Evolutionary conservation across 2,797 vertebrate genomes (phyloP), one percentile per base, ranked within the genome.

Genomic region (Enteromius paludinosus): DNA sequence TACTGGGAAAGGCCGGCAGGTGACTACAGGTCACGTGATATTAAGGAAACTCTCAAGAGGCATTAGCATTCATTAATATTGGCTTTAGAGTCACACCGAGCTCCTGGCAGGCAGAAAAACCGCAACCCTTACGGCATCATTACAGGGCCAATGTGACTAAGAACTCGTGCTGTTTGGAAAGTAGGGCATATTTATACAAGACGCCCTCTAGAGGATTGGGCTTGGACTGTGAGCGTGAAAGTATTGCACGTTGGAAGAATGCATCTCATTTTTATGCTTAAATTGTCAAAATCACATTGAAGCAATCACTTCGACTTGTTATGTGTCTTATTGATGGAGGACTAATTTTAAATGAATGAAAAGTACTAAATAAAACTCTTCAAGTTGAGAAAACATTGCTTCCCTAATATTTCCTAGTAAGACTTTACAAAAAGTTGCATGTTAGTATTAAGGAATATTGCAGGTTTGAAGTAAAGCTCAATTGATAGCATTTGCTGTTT

Each of bases 141-240:
- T 86, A 83, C n/a, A 54, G 61, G 72, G 52, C 72, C 72, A 77
- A 70, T 52, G 70, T 73, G 72, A 49, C 45, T 68, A 65, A 23
- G 45, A 83, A 75, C 52, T 62, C 9, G 1, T 35, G 72, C 23
- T 59, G 56, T 66, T 83, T 75, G 49, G 68, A 69, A 84, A 84
- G 61, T 82, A 59, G 65, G 79, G 59, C 77, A 87, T 38, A 73
- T 83, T 62, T 82, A 35, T 64, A 73, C 47, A 71, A 73, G 75
- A 47, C 15, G 12, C 41, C 68, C 23, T 68, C 65, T 49, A 61
- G 77, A 78, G 85, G 75, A 83, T 80, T 54, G 56, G 62, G 10
- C 49, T 62, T 62, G 25, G 43, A 74, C 25, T 28, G 64, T 79
- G 49, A 65, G 66, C 38, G 47, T 35, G 38, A 71, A 66, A 66